Conservation (phyloP, 2,888 invertebrate species). For the Ochropacha duplaris region DNA sequence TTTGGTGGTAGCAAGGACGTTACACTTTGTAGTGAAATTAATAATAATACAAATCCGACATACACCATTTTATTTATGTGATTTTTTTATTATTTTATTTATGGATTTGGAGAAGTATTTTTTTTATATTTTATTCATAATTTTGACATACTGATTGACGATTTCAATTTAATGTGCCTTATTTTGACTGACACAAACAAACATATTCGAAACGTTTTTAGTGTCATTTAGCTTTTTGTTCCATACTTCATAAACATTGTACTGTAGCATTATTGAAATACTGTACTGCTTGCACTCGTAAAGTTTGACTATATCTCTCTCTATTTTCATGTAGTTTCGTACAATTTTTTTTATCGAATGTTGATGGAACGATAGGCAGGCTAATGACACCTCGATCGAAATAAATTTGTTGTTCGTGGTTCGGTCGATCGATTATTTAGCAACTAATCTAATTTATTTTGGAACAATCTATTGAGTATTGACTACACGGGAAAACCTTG, state of each 20-base stretch:
- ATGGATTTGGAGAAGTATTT: background rate
- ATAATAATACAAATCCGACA: background rate
- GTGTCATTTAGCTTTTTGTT: background rate
- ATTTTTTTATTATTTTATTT: no score
- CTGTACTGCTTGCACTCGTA: background rate
- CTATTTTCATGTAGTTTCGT: background rate
- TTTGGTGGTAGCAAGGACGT: conserved; percentile 54
- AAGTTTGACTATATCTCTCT: background rate
- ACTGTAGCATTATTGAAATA: background rate
- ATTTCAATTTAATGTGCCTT: background rate
- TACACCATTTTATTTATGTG: background rate
- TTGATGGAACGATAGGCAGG: background rate
- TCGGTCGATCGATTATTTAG: conserved; percentile 16
- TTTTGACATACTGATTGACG: background rate
- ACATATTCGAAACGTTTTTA: no score
- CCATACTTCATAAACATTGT: background rate
- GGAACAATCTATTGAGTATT: no score
- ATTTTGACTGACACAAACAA: no score
- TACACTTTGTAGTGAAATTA: conserved; percentile 10
- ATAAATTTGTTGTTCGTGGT: background rate
- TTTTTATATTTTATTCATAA: background rate
- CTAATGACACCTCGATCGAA: background rate
- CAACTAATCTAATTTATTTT: conserved; percentile 2
- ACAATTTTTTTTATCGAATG: background rate
- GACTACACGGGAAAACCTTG: conserved; percentile 19